A percentile compares a stretch with the other conserved stretches of the same genome.
These are phyloP conservation scores for Biston stratarius DNA, from an alignment of 2,888 invertebrate species.

Conservation along the genomic window DNA sequence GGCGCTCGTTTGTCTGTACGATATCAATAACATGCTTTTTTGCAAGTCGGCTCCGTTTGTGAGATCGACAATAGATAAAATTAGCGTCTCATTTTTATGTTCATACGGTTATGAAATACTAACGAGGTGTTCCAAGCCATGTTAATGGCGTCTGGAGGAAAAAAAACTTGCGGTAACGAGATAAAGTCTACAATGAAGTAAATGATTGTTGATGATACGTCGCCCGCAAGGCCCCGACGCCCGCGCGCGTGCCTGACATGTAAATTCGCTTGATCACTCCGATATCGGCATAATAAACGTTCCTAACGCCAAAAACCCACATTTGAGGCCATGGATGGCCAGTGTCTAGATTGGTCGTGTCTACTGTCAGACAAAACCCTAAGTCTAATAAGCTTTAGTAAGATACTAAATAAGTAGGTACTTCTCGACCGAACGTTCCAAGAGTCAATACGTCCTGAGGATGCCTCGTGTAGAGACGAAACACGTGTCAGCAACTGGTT, in stretches of 20 bases:
- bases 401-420: background rate
- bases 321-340: constrained; percentile 27
- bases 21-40: constrained; percentile 47
- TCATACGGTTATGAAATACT: constrained; percentile 39
- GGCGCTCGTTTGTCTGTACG: constrained; percentile 38
- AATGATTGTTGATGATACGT: constrained; percentile 17
- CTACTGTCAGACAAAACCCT: background rate
- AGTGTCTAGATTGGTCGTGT: background rate
- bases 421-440: background rate
- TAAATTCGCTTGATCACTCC: constrained; percentile 60
- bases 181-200: constrained; percentile 26
- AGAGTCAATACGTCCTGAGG: no score
- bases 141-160: constrained; percentile 6
- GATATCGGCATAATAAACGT: constrained; percentile 61
- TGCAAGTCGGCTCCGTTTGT: constrained; percentile 48
- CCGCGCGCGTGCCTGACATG: constrained; percentile 67
- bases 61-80: constrained; percentile 43
- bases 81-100: constrained; percentile 44
- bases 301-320: constrained; percentile 51
- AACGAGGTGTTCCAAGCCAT: constrained; percentile 20
- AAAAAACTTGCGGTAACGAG: constrained; percentile 16
- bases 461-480: no score
- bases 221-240: constrained; percentile 44
- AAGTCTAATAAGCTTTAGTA: background rate
- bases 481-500: no score